Evolutionary conservation across 2,797 vertebrate genomes (phyloP), one percentile per base, ranked within the genome.

Genomic region (Pygocentrus nattereri): DNA sequence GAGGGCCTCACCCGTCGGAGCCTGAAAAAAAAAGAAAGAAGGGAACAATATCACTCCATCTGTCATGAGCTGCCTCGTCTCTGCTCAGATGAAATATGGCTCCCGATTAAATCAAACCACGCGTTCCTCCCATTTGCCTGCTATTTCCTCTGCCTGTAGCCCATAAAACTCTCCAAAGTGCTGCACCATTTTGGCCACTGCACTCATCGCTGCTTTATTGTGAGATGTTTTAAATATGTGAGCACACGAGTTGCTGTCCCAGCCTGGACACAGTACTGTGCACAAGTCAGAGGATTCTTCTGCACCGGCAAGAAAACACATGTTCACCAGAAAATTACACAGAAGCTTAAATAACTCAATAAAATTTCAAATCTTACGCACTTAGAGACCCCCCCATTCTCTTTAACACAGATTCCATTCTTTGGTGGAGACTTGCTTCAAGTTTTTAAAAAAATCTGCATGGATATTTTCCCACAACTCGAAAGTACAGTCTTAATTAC

Each of bases 1-100:
- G 92, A 93, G 92, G 93, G 92, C 90, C 80, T 34, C 85, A 88
- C 91, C 93, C 88, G 81, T 82, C 7, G 25, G 62, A 59, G 76
- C 54, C 70, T 74, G 84, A 87, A 88, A 41, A 79, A 78, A 85
- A 68, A 68, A 68, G n/a, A 68, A 41, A 38, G 34, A 87, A 87
- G 86, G 88, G 91, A 92, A 94, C 93, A 94, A 94, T 94, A 93
- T 94, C 91, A 89, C 90, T 93, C 94, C 94, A 95, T 95, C 94
- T 95, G 94, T 94, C 93, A 93, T 92, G 92, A 91, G 91, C 92
- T 88, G 89, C 91, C 93, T 92, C 89, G 92, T 93, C 93, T 91
- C 86, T 86, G 90, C 90, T 91, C 88, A 87, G 89, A 89, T 92
- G 89, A 94, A 94, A 93, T 93, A 92, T 90, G 89, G 88, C 90